Evolutionary conservation across 1,140 invertebrate species (phyloP), one percentile per base, ranked within the genome.

Genomic region (Thalassaphorura encarpata): DNA sequence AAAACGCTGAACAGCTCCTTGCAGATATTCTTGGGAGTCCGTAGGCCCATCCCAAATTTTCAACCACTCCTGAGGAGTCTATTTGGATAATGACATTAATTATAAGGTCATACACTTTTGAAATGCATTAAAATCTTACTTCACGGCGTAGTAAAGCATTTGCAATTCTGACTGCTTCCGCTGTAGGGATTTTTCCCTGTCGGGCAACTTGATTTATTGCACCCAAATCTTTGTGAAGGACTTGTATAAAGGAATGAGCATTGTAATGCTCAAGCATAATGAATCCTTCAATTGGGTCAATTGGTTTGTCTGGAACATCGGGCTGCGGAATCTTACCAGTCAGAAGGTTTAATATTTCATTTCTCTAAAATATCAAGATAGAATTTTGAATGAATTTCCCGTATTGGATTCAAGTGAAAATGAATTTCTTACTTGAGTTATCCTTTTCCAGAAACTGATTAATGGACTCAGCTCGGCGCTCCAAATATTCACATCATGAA

Each of bases 11-110:
- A 89, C 73, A 1, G 90, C 65, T 19, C 74, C 78, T 50, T 80
- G 77, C 1, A 92, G 68, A 66, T 87, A 95, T 6, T 78, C 71
- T n/a, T 78, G 69, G 0, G 82, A 78, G 59, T 87, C 82, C 50
- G 76, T 75, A 1, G 89, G 84, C 0, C 89, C 89, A 27, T 80
- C 73, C 90, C 90, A 95, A 15, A 80, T 66, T 36, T 76, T 71
- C 41, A 79, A 71, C 90, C 90, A 95, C 4, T 69, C 66, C 27
- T 71, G 67, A 0, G 89, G 89, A 13, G 83, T 87, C 85, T 89
- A 64, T 49, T 16, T 66, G 21, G 66, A 39, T 49, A 58, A 47
- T 71, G 63, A 36, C 66, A 50, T 47, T 66, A 62, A 1, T 65
- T 61, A 0, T 69, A 64, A 66, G n/a, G 58, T 51, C 29, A 31